Conservation (phyloP, 2,797 vertebrate species). For the Astyanax mexicanus region DNA sequence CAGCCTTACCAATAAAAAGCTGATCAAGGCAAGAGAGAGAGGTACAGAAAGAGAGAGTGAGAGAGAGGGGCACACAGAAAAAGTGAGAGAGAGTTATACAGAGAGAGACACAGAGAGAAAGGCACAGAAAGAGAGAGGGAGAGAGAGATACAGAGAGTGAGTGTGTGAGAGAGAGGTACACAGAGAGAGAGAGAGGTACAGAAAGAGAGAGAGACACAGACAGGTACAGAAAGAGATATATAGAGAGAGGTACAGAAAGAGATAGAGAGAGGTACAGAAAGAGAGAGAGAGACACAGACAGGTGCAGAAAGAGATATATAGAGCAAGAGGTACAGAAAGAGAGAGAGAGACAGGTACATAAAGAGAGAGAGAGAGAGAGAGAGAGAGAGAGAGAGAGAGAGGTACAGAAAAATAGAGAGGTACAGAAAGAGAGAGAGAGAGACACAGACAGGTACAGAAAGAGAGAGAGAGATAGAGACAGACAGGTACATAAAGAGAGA, state of each 20-base stretch:
- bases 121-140: too few species aligned
- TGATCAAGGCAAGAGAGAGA: background rate
- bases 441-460: background rate
- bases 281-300: background rate
- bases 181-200: background rate
- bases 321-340: background rate
- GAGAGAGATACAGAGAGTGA: background rate
- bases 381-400: background rate
- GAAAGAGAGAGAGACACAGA: background rate
- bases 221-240: too few species aligned
- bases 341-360: too few species aligned
- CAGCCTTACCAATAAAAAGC: background rate
- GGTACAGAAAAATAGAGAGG: too few species aligned
- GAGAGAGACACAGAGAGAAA: too few species aligned
- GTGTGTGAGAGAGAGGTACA: background rate
- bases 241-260: background rate
- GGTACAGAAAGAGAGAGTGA: too few species aligned
- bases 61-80: background rate
- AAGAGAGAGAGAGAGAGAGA: too few species aligned
- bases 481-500: background rate
- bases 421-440: too few species aligned
- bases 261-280: background rate
- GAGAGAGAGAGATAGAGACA: background rate
- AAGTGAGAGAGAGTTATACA: too few species aligned
- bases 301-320: too few species aligned